Base-by-base conservation (phyloP, 2,113 vertebrate species). In the Platichthys flesus region DNA sequence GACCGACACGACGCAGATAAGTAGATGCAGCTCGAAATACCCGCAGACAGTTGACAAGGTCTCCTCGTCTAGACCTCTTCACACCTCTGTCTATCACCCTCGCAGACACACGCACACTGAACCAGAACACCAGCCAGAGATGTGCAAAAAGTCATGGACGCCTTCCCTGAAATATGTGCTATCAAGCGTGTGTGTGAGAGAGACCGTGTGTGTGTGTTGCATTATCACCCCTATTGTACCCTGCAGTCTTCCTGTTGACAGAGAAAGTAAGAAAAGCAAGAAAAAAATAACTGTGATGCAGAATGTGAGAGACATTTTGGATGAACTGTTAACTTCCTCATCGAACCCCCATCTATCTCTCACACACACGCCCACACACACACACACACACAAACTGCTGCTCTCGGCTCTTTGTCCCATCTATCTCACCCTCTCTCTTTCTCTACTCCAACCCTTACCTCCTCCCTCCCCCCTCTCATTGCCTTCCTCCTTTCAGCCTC, bases 271-370 rank as follows among this genome's bases (percentile, higher is more conserved):
- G 64, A 76, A 74, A 72, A 75, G 26, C 12, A 58, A 56, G 64
- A 70, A 64, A 67, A 59, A 54, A 14, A 24, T 40, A 75, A 74
- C 42, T 81, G 73, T 79, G 70, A 88, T 71, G 70, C 72, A 81
- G 61, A 90, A 87, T 54, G 79, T 71, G 82, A 80, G 71, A 90
- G 76, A 84, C 84, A 63, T 9, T n/a, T 49, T 78, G 49, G 58
- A 78, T 81, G 66, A 83, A 79, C 70, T 81, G 71, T 76, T 83
- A 81, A 85, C 85, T 83, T 86, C 72, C 79, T 78, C 67, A 67
- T 64, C 63, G 76, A 67, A 74, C 72, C 20, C 57, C 69, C 84
- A 75, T 72, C 60, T 13, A 10, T 68, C 68, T 65, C 61, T 7
- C 52, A 6, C 66, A 18, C 28, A 54, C 42, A 64, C 64, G 42